These are phyloP conservation scores for Rattus norvegicus DNA, from an alignment of 2,113 vertebrate species.

Conservation along the genomic window DNA sequence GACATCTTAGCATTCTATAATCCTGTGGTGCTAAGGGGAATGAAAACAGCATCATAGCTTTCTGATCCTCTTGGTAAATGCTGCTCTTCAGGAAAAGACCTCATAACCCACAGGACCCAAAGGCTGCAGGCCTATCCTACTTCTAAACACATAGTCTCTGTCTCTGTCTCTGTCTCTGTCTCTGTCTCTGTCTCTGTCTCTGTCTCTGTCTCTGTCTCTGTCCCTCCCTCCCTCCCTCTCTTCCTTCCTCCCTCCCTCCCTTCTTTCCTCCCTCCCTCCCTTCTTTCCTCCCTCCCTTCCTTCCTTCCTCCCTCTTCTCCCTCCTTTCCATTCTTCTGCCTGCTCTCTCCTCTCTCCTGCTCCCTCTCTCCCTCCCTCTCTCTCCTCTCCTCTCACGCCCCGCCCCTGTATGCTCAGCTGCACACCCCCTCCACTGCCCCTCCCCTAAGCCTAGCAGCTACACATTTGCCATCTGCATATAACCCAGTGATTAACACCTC, in stretches of 20 bases:
- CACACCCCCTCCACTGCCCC: conserved; percentile 55
- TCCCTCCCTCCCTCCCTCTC: background rate
- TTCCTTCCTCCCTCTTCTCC: background rate
- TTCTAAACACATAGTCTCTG: background rate
- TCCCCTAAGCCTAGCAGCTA: conserved; percentile 71
- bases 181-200: background rate
- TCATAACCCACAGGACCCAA: conserved; percentile 31
- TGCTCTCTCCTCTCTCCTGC: background rate
- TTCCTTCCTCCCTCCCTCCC: background rate
- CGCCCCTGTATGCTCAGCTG: conserved; percentile 20
- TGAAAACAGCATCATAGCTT: background rate
- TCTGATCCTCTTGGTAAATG: background rate
- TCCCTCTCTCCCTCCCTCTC: no score
- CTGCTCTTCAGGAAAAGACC: conserved; percentile 36
- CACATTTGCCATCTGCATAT: conserved; percentile 78
- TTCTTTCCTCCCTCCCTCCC: background rate
- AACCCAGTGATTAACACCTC: conserved; percentile 79
- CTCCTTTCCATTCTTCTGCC: background rate
- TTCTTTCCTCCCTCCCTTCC: background rate
- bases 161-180: background rate
- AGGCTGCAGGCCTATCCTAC: conserved; percentile 29
- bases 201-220: background rate
- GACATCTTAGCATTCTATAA: conserved; percentile 28
- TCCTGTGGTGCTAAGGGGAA: background rate
- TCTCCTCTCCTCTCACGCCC: background rate